Base-by-base conservation (phyloP, 2,888 invertebrate species). In the Leucophora obtusa region DNA sequence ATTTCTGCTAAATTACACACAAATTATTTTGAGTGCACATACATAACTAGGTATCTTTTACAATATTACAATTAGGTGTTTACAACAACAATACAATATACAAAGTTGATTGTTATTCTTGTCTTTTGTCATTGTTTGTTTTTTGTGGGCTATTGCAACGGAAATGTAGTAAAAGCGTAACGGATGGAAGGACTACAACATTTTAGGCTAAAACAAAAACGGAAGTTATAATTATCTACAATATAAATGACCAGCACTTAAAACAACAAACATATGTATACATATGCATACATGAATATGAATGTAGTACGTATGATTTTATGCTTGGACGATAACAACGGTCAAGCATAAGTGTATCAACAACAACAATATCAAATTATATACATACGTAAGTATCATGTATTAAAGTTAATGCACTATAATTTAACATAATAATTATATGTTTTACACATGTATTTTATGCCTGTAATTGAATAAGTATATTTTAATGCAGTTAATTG, bases 211-310 rank as follows among this genome's bases (percentile, higher is more conserved):
- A 65, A 70, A 53, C 54, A 76, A 60, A 56, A 86, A 86, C 88
- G 89, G 88, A 88, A 87, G 87, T 87, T 85, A 86, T 89, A 88
- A 88, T 88, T 88, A 88, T 83, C 69, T 77, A 73, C 66, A 66
- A 70, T 69, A 63, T 38, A 77, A 77, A 85, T 87, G 85, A 84
- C 80, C 83, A 77, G 82, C 77, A 78, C 69, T 62, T 77, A 66
- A 77, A 56, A 51, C 17, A 51, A 70, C 28, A 28, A 56, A 43
- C 47, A 28, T 10, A 28, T 17, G 33, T 8, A 59, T 35, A 2
- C 28, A 21, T 8, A 59, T 35, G 1, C 28, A 21, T 11, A 38
- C 11, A 38, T 38, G 10, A 10, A 38, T 38, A 38, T 11, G 8
- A 8, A 35, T n/a, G n/a, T 35, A 6, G 10, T 5, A 38, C 2